These are phyloP conservation scores for Melanotaenia maccullochi DNA, from an alignment of 2,797 vertebrate genomes.

Conservation along the genomic window DNA sequence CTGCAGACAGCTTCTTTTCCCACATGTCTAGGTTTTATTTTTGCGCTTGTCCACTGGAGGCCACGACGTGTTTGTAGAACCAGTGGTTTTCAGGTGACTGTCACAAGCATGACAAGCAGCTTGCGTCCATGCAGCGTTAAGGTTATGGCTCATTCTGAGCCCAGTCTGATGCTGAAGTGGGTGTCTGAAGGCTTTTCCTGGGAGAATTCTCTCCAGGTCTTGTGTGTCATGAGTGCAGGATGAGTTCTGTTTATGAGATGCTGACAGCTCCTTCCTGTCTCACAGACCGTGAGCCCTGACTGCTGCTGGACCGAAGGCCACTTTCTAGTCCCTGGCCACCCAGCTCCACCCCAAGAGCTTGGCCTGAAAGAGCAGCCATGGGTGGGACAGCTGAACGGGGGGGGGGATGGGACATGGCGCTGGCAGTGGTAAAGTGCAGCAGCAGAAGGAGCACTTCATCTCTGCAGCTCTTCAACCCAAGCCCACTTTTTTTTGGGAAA, in stretches of 20 bases:
- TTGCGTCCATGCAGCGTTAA: too few relatives aligned
- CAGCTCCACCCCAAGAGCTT: constrained; percentile 56
- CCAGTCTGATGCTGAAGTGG: too few relatives aligned
- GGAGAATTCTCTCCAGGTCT: constrained; percentile 59
- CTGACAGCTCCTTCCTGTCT: constrained; percentile 85
- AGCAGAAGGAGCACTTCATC: constrained; percentile 59
- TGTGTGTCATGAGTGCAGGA: constrained; percentile 61
- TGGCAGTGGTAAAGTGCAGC: constrained; percentile 41
- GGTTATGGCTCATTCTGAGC: too few relatives aligned
- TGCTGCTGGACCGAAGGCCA: constrained; percentile 66
- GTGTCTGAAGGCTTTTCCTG: constrained; percentile 49
- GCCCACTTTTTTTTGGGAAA: constrained; percentile 74
- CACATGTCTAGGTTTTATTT: background rate
- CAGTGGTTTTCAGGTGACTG: constrained; percentile 6
- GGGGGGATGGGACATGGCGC: constrained; percentile 56
- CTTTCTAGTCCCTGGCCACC: constrained; percentile 61
- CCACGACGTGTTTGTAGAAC: constrained; percentile 3
- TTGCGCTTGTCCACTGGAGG: constrained; percentile 21
- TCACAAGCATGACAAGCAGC: too few relatives aligned
- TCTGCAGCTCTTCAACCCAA: constrained; percentile 52
- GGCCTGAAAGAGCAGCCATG: constrained; percentile 54
- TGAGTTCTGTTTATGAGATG: constrained; percentile 81
- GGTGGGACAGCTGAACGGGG: constrained; percentile 74
- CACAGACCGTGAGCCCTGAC: constrained; percentile 50
- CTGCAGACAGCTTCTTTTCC: background rate